Percentiles rank a stretch among this genome's conserved stretches.
Evolutionary conservation across 2,797 vertebrate genomes (phyloP).

Genomic region (Emydoidea blandingii): DNA sequence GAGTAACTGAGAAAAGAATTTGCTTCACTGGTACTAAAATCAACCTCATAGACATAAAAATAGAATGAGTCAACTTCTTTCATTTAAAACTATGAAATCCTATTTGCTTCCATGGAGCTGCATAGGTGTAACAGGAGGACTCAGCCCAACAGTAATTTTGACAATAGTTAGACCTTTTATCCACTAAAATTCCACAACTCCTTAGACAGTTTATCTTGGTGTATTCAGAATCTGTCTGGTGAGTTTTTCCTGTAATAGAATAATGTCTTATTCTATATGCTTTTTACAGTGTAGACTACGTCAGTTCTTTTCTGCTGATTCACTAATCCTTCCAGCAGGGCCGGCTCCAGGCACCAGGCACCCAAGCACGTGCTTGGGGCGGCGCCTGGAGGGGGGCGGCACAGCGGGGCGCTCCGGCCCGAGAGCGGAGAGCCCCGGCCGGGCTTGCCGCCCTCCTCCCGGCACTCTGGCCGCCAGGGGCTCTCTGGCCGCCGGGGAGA

Average conservation of each 20-base stretch:
- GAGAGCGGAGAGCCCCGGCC: no score
- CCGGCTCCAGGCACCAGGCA: no score
- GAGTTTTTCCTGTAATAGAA: background rate
- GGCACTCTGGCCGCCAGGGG: no score
- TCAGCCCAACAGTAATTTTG: background rate
- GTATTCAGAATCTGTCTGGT: background rate
- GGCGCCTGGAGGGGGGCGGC: no score
- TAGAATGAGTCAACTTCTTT: background rate
- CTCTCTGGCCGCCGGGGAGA: no score
- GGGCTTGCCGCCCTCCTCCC: no score
- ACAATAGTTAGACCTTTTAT: background rate
- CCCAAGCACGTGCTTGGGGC: no score
- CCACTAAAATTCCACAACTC: background rate
- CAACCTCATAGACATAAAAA: background rate
- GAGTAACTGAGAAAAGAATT: background rate
- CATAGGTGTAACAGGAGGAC: background rate
- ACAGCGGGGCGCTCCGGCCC: no score
- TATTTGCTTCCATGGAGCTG: fast-evolving
- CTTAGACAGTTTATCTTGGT: background rate
- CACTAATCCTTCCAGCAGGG: background rate
- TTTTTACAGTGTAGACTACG: background rate
- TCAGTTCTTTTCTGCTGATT: background rate
- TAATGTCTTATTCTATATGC: background rate
- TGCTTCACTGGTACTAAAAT: background rate
- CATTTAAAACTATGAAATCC: background rate